A percentile compares a stretch with the other conserved stretches of the same genome.
Conservation (phyloP, 2,888 invertebrate species). For the Strigamia maritima region DNA sequence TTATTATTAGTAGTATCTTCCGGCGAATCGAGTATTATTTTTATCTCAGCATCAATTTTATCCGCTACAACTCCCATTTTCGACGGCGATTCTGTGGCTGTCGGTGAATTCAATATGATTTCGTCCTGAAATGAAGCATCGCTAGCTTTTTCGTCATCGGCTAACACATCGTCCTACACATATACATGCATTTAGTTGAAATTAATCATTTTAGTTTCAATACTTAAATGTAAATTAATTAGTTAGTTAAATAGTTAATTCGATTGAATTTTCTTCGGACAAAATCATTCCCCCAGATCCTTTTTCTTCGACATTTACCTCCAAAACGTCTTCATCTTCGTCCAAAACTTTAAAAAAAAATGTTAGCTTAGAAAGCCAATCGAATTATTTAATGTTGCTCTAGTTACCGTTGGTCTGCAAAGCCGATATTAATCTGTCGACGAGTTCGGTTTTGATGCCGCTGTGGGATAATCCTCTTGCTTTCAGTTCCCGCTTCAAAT, state of each 20-base stretch:
- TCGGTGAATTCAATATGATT: not conserved
- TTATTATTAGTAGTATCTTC: not conserved
- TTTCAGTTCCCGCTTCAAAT: not conserved
- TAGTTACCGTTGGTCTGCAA: not conserved
- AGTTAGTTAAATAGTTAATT: not conserved
- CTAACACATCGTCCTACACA: slow-evolving; percentile 25
- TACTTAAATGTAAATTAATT: not conserved
- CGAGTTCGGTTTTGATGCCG: not conserved
- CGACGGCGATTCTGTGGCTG: not conserved
- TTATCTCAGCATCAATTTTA: not conserved
- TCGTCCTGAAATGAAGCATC: slow-evolving; percentile 16
- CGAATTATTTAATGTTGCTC: not conserved
- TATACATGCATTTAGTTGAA: not conserved
- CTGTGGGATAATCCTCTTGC: not conserved
- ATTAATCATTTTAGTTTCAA: not conserved
- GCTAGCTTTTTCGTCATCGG: slow-evolving; percentile 13
- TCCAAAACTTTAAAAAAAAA: not conserved
- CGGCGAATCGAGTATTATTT: not conserved
- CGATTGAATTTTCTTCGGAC: too few species aligned
- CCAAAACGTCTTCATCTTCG: not conserved
- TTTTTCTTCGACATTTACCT: not conserved
- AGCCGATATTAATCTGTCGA: not conserved
- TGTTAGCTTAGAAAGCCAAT: not conserved
- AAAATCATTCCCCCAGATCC: too few species aligned
- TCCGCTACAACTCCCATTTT: not conserved